Base-by-base conservation (phyloP, 1,140 invertebrate species). In the Solenopsis fugax region DNA sequence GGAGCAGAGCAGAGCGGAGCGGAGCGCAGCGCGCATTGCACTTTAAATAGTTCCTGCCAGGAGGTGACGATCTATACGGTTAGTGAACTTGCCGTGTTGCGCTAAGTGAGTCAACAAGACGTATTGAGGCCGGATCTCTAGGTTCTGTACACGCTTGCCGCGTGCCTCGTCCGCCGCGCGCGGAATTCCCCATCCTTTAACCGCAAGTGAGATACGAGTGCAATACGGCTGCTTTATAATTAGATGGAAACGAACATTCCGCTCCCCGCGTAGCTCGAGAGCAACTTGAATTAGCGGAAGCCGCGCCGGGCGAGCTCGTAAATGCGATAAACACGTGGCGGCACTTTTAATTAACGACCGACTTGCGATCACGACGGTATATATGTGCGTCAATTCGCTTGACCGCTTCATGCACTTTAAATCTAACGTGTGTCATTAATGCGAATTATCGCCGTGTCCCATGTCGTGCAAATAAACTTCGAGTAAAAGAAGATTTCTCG, bases 51-150 rank as follows among this genome's bases (percentile, higher is more conserved):
- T 88, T 90, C 54, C 89, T 60, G 82, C 88, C 89, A 86, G 50
- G 81, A 84, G 77, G 88, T 90, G 89, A 90, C 89, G 89, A 90
- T 90, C 88, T 90, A 90, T 88, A 90, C 89, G 89, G 89, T 90
- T 91, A 88, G 34, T 88, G 89, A 91, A 91, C 89, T 78, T 77
- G 45, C 62, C 37, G 67, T 29, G 85, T 67, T 77, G 71, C 58
- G 78, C 73, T 81, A 87, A 87, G 86, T 87, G 60, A 84, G 67
- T 73, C 78, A 84, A 85, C 54, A 56, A 65, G 80, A 84, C 67
- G 86, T 84, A 87, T 87, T 60, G 58, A 64, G 82, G 73, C 45
- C 62, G 78, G 45, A 73, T 76, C 87, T 78, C 41, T 50, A 69
- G 58, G 60, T 85, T 54, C 29, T 60, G 52, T 24, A 37, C 37